These are phyloP conservation scores for Pagrus major DNA, from an alignment of 2,113 vertebrate genomes.

Conservation along the genomic window DNA sequence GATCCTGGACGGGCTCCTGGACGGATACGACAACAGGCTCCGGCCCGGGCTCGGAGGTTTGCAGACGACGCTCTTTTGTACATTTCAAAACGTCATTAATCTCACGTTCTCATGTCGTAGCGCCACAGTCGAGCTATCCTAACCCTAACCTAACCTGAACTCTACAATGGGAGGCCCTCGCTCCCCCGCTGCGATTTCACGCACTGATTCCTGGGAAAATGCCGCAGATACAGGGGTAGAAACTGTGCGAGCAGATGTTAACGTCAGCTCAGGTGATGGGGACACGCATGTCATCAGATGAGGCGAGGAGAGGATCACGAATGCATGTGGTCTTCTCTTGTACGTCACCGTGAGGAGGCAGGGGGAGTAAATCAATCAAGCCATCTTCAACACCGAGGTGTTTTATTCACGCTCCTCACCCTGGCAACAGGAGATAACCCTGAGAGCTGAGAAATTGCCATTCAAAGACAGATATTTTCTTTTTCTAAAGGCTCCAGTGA, in stretches of 20 bases:
- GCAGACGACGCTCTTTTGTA: not conserved
- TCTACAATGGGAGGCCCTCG: not conserved
- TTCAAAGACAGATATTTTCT: slow-evolving; percentile 44
- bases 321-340: not conserved
- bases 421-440: slow-evolving; percentile 77
- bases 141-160: not conserved
- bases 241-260: slow-evolving; percentile 18
- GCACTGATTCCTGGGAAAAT: slow-evolving; percentile 3
- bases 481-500: slow-evolving; percentile 9
- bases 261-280: slow-evolving; percentile 26
- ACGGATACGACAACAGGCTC: slow-evolving; percentile 94
- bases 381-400: slow-evolving; percentile 14
- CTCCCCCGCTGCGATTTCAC: not conserved
- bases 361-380: slow-evolving; percentile 45
- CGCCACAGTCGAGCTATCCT: not conserved
- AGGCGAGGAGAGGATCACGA: not conserved
- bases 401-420: slow-evolving; percentile 60
- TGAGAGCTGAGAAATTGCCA: slow-evolving; percentile 62
- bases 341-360: not conserved
- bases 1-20: slow-evolving; percentile 92
- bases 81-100: not conserved
- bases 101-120: not conserved
- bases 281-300: slow-evolving; percentile 5
- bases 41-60: slow-evolving; percentile 88
- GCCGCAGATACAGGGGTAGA: not conserved